phyloP scores from a whole-genome alignment of 2,888 invertebrate species.

The Tiliacea aurago region DNA sequence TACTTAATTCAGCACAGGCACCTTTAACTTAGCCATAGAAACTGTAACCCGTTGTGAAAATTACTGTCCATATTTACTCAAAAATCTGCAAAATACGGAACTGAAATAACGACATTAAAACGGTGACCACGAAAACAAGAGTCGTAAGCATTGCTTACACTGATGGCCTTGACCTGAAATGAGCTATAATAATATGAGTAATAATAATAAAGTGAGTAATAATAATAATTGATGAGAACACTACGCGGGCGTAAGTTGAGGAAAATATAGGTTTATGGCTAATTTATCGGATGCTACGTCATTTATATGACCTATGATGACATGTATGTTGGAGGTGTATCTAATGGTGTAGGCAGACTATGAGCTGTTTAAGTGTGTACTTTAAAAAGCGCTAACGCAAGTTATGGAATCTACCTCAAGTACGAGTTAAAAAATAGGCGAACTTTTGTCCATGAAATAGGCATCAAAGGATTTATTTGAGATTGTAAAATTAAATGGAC shows the following conservation, averaged over 20 bases:
- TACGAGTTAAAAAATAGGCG: not conserved
- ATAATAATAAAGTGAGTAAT: slow-evolving; percentile 52
- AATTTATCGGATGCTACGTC: slow-evolving; percentile 48
- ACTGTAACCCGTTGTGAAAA: not conserved
- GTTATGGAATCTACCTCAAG: not conserved
- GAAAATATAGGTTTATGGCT: slow-evolving; percentile 43
- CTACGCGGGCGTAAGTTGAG: slow-evolving; percentile 51
- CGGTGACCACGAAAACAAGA: slow-evolving; percentile 33
- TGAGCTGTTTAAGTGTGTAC: not conserved
- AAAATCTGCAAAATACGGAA: slow-evolving; percentile 31
- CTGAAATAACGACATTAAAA: slow-evolving; percentile 30
- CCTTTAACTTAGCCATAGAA: not conserved
- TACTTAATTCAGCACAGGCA: not conserved
- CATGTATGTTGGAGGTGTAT: slow-evolving; percentile 11
- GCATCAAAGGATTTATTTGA: too few species aligned
- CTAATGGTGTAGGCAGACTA: not conserved
- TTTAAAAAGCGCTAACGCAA: not conserved
- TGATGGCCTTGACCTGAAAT: slow-evolving; percentile 50
- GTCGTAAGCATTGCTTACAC: slow-evolving; percentile 22
- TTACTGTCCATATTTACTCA: not conserved
- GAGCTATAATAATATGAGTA: slow-evolving; percentile 55
- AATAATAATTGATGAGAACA: slow-evolving; percentile 48
- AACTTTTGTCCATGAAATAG: too few species aligned
- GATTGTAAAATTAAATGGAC: not conserved
- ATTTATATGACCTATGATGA: slow-evolving; percentile 32